These are phyloP conservation scores for Ceratina japonica DNA, from an alignment of 1,140 invertebrate genomes.

Conservation along the genomic window DNA sequence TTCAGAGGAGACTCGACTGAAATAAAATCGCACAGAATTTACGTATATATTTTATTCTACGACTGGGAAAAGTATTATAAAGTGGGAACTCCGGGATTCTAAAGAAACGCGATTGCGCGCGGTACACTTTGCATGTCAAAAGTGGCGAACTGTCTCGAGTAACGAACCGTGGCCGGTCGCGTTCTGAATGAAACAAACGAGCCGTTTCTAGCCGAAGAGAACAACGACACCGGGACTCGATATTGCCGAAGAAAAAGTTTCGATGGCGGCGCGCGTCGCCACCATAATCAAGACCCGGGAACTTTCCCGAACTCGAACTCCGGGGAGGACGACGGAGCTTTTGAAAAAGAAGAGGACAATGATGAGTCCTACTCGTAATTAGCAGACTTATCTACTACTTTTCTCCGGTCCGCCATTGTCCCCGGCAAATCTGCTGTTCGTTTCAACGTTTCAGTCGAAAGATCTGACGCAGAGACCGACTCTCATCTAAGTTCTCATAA, in stretches of 20 bases:
- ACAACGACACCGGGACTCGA: not conserved
- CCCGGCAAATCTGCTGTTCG: no score
- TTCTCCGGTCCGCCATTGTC: no score
- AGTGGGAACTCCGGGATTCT: not conserved
- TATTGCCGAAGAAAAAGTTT: slow-evolving; percentile 21
- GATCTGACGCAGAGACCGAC: no score
- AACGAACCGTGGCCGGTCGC: not conserved
- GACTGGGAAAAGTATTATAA: not conserved
- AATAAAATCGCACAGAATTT: no score
- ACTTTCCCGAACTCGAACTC: slow-evolving; percentile 28
- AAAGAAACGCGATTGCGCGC: not conserved
- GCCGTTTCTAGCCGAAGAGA: not conserved
- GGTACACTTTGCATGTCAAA: not conserved
- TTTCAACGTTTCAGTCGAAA: no score
- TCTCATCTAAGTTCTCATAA: no score
- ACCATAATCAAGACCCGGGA: slow-evolving; percentile 22
- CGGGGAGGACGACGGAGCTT: not conserved
- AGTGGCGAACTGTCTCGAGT: not conserved
- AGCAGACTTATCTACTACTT: slow-evolving; percentile 35
- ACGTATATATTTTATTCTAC: no score
- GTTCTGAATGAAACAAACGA: slow-evolving; percentile 20
- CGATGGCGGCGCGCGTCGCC: no score
- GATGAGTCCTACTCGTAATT: slow-evolving; percentile 57
- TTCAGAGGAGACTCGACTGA: no score
- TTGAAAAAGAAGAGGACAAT: slow-evolving; percentile 31